Evolutionary conservation across 2,113 vertebrate species (phyloP).

Genomic region (pig (Sus scrofa)): T2T-Sscrofa CM000824.6:62239001-62239500

Average conservation of each 20-base stretch:
- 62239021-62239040: background rate
- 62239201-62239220: background rate
- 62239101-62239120: background rate
- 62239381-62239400: background rate
- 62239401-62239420: background rate
- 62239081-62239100: background rate
- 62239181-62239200: background rate
- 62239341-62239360: background rate
- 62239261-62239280: background rate
- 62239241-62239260: too few relatives aligned
- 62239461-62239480: background rate
- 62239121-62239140: background rate
- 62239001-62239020: background rate
- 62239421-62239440: background rate
- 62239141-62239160: background rate
- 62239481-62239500: background rate
- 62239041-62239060: conserved; percentile 25
- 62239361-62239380: background rate
- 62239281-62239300: background rate
- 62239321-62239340: background rate
- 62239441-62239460: background rate
- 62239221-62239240: background rate
- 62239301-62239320: background rate
- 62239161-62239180: background rate
- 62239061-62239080: background rate